These are phyloP conservation scores for Bambusicola thoracicus DNA, from an alignment of 2,113 vertebrate genomes.

Conservation along the genomic window DNA sequence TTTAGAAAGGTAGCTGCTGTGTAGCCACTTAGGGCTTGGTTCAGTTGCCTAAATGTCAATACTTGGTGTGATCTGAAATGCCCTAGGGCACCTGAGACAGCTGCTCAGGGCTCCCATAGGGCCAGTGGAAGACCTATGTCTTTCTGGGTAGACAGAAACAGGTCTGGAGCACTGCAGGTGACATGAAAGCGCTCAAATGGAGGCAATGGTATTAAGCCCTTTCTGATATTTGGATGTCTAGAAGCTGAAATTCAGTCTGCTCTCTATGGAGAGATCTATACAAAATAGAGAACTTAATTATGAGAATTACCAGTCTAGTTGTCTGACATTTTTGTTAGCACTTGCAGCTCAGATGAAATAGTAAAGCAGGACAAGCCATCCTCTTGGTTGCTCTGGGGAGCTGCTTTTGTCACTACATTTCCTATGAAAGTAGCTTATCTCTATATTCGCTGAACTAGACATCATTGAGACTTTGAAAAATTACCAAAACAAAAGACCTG, in stretches of 20 bases:
- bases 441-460: background rate
- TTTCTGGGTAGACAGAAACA: background rate
- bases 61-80: background rate
- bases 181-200: background rate
- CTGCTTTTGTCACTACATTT: background rate
- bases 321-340: background rate
- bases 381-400: background rate
- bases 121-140: background rate
- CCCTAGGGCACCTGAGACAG: background rate
- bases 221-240: background rate
- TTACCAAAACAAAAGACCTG: background rate
- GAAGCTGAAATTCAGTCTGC: background rate
- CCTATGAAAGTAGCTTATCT: background rate
- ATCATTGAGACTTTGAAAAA: background rate
- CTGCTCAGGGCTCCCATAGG: background rate
- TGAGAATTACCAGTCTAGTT: background rate
- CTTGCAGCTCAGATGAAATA: background rate
- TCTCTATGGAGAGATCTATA: background rate
- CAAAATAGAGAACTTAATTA: background rate
- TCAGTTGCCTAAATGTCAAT: background rate
- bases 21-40: background rate
- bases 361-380: background rate
- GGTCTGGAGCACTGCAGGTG: background rate
- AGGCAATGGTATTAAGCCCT: background rate
- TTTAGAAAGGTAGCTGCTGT: background rate